Base-by-base conservation (phyloP, 2,113 vertebrate genomes). In the Choloepus hoffmanni region DNA sequence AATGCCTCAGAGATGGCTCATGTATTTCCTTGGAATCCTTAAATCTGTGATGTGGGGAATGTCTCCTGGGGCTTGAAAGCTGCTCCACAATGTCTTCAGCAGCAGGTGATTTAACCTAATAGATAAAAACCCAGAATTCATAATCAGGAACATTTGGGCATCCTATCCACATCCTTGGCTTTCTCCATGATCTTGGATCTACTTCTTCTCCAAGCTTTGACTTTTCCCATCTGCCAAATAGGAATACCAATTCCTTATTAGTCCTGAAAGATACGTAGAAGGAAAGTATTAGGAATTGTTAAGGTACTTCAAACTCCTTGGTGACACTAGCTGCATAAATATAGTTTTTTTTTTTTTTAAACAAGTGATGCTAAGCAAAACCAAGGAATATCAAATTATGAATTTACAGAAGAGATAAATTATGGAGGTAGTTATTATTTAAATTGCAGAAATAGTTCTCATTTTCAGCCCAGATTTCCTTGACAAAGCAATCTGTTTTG, bases 381-480 rank as follows among this genome's bases (percentile, higher is more conserved):
- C 93, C 84, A 94, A 96, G 96, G 81, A 96, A 95, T 96, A 97
- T 97, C 97, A 97, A 96, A 97, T 98, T 97, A 97, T 96, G 92
- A 94, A 97, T 96, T 96, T 98, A 95, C 58, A 95, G 93, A 96
- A 94, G 96, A 94, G 93, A 98, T 97, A 98, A 97, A 97, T 97
- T 97, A 98, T 96, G 84, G 96, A 94, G 95, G 95, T 96, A 94
- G 95, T 98, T 98, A 97, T 97, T 97, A 98, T 97, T 98, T 97
- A 98, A 98, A 97, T 97, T 97, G 96, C 92, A 97, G 97, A 98
- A 98, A 97, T 97, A 97, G 97, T 97, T 98, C 97, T 96, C 95
- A 97, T 97, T 97, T 98, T 96, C 97, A 97, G 95, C 95, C 95
- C 89, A 96, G 97, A 95, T 95, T 98, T 97, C 96, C 76, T 96